Base-by-base conservation (phyloP, 2,113 vertebrate genomes). In the Gavia stellata region DNA sequence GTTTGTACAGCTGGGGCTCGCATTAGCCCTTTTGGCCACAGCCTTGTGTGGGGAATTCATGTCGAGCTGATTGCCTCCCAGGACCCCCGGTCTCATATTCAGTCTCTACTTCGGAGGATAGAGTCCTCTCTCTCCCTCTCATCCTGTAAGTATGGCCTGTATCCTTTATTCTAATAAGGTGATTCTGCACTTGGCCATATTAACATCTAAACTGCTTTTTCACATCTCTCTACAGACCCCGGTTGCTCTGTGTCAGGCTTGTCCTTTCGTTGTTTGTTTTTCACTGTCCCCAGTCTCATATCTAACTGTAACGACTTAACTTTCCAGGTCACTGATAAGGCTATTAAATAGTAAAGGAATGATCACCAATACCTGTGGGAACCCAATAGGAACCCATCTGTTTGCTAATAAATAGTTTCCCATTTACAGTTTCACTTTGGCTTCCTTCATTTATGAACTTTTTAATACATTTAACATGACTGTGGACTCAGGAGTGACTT, bases 91-190 rank as follows among this genome's bases (percentile, higher is more conserved):
- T 95, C 67, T 97, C 78, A 36, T 42, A 91, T 95, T 95, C 85
- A 82, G 65, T 96, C 84, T 95, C 78, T 95, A 29, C 94, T 96
- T 94, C 1, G 58, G 92, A 97, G 96, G 95, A 97, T 95, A 97
- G 95, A 97, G 96, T 96, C 97, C 95, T 96, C 95, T 95, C 97
- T 95, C 95, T 97, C 95, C 97, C 95, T 93, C 94, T 96, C 92
- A 92, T 95, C 79, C 89, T 97, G 95, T 97, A 92, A 97, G 92
- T 95, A 96, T 24, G 28, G 84, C 73, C 91, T 75, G 18, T 59
- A 65, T 95, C 94, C 70, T 75, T 89, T 71, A 18, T 80, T 82
- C 26, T 91, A 9, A 21, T n/a, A 13, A 49, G 38, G 20, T 34
- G 23, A 13, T 68, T 85, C 89, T 90, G 18, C 67, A 21, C 23